Evolutionary conservation across 1,140 invertebrate genomes (phyloP).

Genomic region (Drosophila eugracilis): DNA sequence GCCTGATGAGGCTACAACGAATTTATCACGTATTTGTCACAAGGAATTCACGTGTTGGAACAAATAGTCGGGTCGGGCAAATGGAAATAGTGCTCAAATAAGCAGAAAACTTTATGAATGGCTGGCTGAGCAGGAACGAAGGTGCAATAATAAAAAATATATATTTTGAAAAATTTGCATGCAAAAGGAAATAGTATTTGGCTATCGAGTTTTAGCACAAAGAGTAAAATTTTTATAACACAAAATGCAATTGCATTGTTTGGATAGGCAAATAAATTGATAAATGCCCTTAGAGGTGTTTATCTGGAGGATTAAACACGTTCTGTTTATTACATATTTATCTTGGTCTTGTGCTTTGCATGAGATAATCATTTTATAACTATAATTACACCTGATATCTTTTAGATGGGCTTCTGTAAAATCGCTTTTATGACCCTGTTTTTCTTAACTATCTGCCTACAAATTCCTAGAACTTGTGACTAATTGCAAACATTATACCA

Average conservation of each 20-base stretch:
- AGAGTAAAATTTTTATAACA: neutral
- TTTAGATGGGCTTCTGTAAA: neutral
- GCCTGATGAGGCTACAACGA: conserved; percentile 29
- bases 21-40: conserved; percentile 51
- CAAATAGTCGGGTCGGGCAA: conserved; percentile 19
- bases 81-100: conserved; percentile 19
- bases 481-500: conserved; percentile 40
- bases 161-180: neutral
- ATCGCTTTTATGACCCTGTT: conserved; percentile 19
- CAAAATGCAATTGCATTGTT: too few relatives aligned
- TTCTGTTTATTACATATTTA: neutral
- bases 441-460: neutral
- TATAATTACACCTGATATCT: neutral
- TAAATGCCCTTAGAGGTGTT: neutral
- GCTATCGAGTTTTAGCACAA: neutral
- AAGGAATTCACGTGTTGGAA: conserved; percentile 45
- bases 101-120: conserved; percentile 35
- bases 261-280: neutral
- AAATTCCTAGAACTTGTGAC: conserved; percentile 34
- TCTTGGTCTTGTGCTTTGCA: too few relatives aligned
- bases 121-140: conserved; percentile 13
- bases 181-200: neutral
- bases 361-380: neutral
- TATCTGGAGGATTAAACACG: neutral
- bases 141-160: conserved; percentile 17